Percentiles rank a stretch among this genome's conserved stretches.
phyloP scores from a whole-genome alignment of 2,888 invertebrate species.

The Apoda limacodes region DNA sequence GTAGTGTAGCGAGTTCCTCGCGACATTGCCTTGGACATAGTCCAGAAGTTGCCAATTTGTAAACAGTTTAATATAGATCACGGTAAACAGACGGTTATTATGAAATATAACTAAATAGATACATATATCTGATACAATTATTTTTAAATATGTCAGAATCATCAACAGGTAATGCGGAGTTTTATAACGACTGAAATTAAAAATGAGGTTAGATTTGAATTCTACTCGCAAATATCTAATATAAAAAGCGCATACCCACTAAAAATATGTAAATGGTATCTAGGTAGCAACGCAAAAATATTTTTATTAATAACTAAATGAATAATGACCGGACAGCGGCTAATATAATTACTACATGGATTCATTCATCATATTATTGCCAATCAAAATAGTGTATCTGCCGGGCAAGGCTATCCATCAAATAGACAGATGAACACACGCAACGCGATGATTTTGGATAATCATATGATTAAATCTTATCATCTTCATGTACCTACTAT shows the following conservation, averaged over 20 bases:
- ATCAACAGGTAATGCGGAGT: no score
- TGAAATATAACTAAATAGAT: no score
- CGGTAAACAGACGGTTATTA: slow-evolving; percentile 41
- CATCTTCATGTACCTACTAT: slow-evolving; percentile 33
- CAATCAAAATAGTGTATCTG: slow-evolving; percentile 71
- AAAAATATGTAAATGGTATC: no score
- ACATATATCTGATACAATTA: no score
- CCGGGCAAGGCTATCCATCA: slow-evolving; percentile 62
- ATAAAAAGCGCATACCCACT: no score
- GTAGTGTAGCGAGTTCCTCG: slow-evolving; percentile 38
- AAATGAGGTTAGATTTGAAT: no score
- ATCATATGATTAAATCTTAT: slow-evolving; percentile 42
- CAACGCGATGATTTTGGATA: slow-evolving; percentile 27
- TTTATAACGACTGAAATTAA: no score
- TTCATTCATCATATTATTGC: slow-evolving; percentile 66
- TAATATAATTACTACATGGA: slow-evolving; percentile 57
- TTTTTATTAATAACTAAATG: no score
- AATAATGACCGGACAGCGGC: slow-evolving; percentile 52
- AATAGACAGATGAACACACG: slow-evolving; percentile 37
- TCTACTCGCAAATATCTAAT: no score
- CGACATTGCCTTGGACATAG: slow-evolving; percentile 58
- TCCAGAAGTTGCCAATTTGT: slow-evolving; percentile 56
- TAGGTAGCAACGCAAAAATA: no score
- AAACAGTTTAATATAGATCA: slow-evolving; percentile 55
- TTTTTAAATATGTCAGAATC: no score